Conservation (phyloP, 2,797 vertebrate species). For the Rhynchotus rufescens region DNA sequence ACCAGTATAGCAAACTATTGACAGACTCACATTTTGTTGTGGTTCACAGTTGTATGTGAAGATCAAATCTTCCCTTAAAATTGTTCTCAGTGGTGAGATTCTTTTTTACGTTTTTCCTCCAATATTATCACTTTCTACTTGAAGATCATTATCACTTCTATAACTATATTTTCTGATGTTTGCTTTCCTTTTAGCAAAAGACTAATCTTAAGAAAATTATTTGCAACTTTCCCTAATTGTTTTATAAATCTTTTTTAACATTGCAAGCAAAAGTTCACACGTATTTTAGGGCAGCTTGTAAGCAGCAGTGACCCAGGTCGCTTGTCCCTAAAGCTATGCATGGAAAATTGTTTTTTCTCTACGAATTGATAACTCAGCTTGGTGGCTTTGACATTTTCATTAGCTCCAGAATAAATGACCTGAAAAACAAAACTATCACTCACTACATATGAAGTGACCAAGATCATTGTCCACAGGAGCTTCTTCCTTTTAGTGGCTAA, state of each 20-base stretch:
- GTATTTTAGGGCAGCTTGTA: neutral
- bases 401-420: neutral
- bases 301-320: neutral
- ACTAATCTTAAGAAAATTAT: neutral
- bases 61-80: neutral
- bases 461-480: neutral
- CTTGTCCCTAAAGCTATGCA: neutral
- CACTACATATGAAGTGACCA: rapidly evolving
- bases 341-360: neutral
- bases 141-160: neutral
- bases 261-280: neutral
- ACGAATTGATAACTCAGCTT: neutral
- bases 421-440: neutral
- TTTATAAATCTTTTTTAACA: neutral
- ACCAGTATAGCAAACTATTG: neutral
- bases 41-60: neutral
- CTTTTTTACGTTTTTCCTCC: neutral
- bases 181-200: neutral
- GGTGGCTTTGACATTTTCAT: neutral
- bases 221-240: neutral
- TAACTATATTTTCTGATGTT: neutral
- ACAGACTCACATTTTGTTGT: neutral
- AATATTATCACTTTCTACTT: neutral
- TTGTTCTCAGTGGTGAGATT: neutral
- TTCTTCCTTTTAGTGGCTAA: neutral